Evolutionary conservation across 30 jellyfish, hydroid and myxozoan species (phyloP), one percentile per base, ranked within the genome.

Genomic region (Hydractinia echinata): DNA sequence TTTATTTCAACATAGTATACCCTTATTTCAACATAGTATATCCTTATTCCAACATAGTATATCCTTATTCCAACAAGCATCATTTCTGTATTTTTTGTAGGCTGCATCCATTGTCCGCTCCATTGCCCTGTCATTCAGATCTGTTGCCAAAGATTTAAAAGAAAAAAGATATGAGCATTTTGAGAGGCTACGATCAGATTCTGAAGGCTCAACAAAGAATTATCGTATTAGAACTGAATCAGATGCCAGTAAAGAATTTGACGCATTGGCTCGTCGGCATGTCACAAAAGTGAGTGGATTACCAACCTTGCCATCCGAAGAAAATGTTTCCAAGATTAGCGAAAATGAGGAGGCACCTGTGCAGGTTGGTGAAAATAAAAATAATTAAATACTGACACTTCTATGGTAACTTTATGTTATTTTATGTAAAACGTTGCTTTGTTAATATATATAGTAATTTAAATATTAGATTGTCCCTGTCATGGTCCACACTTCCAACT

Each of bases 61-160:
- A 30, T 0, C 44, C 44, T 30, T 30, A 30, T 30, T 30, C 2
- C 2, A 30, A 30, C 44, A 30, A 30, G n/a, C n/a, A 13, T 58
- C 19, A 58, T 16, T 58, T 6, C 74, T 13, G 19, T 6, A 7
- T 64, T 0, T n/a, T 6, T 64, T 64, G 10, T 51, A 64, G 74
- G 74, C 74, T 64, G 74, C 74, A 64, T 64, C 74, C 39, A 92
- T 92, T 67, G 96, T 87, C 8, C 88, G 96, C 1, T 80, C 95
- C 14, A 94, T 92, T 21, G 98, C 98, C 44, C 79, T 92, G 9
- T 88, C 96, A 14, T 92, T 92, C 81, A 85, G 91, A 62, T 92
- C 96, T 1, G 98, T 92, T 55, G 98, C 96, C 56, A 83, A 84
- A 20, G 84, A 86, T 14, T 39, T 92, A 52, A 85, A 84, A 67